Conservation (phyloP, 2,113 vertebrate species). For the Ictalurus punctatus region DNA sequence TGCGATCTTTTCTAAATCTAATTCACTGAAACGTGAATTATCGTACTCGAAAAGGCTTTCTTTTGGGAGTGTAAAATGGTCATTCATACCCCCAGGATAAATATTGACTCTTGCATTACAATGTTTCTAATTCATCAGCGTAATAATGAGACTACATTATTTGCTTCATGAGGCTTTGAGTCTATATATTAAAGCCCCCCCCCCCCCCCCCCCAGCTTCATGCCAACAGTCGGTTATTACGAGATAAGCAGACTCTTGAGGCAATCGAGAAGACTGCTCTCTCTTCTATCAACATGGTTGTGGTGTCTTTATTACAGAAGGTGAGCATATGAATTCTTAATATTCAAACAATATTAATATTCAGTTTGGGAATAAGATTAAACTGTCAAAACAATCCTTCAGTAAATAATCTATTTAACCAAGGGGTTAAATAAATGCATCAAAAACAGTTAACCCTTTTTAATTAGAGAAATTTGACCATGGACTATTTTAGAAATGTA, state of each 20-base stretch:
- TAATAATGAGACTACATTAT: background rate
- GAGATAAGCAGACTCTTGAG: conserved; percentile 71
- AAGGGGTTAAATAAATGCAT: background rate
- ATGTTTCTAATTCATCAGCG: background rate
- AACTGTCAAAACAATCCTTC: background rate
- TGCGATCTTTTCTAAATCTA: background rate
- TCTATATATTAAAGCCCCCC: background rate
- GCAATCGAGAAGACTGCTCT: conserved; percentile 72
- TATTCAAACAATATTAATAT: background rate
- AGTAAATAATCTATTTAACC: background rate
- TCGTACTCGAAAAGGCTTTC: no score
- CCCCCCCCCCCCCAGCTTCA: conserved; percentile 70
- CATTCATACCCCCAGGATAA: background rate
- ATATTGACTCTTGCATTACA: background rate
- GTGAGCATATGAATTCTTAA: conserved; percentile 65
- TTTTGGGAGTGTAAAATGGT: background rate
- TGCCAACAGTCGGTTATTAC: conserved; percentile 62
- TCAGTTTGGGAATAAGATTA: background rate
- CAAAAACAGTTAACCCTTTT: background rate
- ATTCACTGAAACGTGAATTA: background rate
- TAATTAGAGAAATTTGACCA: no score
- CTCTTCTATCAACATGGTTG: conserved; percentile 68
- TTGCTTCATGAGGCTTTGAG: background rate
- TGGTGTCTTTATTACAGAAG: conserved; percentile 84
- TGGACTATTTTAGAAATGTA: background rate